A percentile compares a stretch with the other conserved stretches of the same genome.
phyloP scores from a whole-genome alignment of 2,888 invertebrate genomes.

The Tipula unca region DNA sequence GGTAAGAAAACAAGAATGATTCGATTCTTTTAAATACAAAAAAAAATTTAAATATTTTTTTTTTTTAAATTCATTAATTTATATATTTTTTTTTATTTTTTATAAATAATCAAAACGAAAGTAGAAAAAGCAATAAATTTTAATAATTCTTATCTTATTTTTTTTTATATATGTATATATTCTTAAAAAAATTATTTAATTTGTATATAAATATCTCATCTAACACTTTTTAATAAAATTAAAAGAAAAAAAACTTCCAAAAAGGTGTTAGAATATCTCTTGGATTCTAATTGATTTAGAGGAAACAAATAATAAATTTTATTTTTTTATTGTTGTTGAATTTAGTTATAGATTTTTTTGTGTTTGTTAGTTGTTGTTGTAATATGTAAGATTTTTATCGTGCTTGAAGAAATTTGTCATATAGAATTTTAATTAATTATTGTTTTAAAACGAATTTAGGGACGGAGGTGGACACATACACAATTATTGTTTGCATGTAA shows the following conservation, averaged over 20 bases:
- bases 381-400: background rate
- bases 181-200: slow-evolving; percentile 3
- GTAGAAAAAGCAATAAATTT: slow-evolving; percentile 8
- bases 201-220: background rate
- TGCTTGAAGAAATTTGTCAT: background rate
- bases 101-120: background rate
- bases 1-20: background rate
- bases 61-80: background rate
- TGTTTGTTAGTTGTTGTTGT: background rate
- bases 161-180: background rate
- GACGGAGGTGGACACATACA: background rate
- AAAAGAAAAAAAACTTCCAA: background rate
- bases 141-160: background rate
- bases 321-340: background rate
- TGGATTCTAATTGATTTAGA: slow-evolving; percentile 17
- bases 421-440: background rate
- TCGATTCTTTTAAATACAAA: background rate
- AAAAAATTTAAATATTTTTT: background rate
- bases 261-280: slow-evolving; percentile 18
- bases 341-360: background rate
- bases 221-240: background rate
- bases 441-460: background rate
- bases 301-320: slow-evolving; percentile 19
- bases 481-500: background rate
- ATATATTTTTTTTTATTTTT: background rate